phyloP scores from a whole-genome alignment of 2,888 invertebrate genomes.

The Gymnoscelis rufifasciata region DNA sequence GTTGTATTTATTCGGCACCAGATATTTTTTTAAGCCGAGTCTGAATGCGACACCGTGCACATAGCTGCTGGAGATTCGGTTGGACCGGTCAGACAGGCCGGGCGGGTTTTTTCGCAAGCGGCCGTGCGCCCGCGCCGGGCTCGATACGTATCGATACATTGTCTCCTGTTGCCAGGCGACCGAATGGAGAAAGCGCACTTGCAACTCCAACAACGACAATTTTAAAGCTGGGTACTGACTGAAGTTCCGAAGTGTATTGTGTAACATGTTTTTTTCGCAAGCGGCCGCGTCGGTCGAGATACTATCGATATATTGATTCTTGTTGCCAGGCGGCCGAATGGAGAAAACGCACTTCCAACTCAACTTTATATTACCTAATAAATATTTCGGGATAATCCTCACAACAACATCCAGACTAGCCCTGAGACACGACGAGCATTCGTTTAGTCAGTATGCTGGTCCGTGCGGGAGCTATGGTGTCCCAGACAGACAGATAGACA shows the following conservation, averaged over 20 bases:
- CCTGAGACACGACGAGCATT: too few species aligned
- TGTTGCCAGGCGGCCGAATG: constrained; percentile 5
- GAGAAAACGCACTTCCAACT: background rate
- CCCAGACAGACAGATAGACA: too few species aligned
- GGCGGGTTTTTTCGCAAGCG: constrained; percentile 50
- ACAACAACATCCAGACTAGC: too few species aligned
- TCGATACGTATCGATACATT: constrained; percentile 13
- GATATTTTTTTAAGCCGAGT: background rate
- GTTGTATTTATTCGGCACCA: too few species aligned
- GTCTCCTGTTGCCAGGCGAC: constrained; percentile 10
- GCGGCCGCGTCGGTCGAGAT: constrained; percentile 24
- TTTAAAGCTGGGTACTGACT: too few species aligned
- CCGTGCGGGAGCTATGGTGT: too few species aligned
- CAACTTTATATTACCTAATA: too few species aligned
- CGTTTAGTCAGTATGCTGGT: too few species aligned
- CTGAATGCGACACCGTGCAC: background rate
- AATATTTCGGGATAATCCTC: too few species aligned
- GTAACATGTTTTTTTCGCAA: constrained; percentile 47
- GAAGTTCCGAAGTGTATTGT: too few species aligned
- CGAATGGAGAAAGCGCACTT: constrained; percentile 1
- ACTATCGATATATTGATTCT: constrained; percentile 15
- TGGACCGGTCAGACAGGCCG: constrained; percentile 39
- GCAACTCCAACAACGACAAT: too few species aligned
- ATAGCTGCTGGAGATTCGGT: constrained; percentile 30
- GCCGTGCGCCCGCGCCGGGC: constrained; percentile 23